Conservation (phyloP, 2,113 vertebrate genomes). For the Parus major region DNA sequence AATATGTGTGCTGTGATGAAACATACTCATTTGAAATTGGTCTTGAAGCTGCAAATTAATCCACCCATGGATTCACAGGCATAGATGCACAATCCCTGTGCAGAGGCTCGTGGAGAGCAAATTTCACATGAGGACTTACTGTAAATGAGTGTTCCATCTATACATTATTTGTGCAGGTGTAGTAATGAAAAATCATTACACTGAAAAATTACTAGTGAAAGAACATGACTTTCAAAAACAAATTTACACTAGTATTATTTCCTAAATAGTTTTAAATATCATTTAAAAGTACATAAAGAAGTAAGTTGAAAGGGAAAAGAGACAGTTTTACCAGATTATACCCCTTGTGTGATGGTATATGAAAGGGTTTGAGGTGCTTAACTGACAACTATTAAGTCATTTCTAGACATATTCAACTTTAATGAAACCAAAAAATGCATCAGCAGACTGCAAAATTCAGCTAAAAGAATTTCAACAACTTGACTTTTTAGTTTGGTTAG, state of each 20-base stretch:
- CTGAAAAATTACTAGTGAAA: neutral
- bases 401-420: neutral
- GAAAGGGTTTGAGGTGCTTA: neutral
- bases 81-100: neutral
- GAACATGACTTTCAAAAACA: neutral
- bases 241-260: neutral
- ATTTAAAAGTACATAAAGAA: neutral
- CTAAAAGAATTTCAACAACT: neutral
- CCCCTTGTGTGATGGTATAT: neutral
- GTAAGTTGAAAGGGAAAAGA: neutral
- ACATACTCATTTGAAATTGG: neutral
- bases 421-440: neutral
- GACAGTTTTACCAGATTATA: neutral
- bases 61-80: neutral
- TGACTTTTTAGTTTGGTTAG: neutral
- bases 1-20: neutral
- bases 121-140: neutral
- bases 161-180: neutral
- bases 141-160: neutral
- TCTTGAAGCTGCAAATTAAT: neutral
- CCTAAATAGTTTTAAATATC: neutral
- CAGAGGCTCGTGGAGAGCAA: neutral
- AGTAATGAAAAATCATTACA: neutral
- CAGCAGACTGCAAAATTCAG: neutral
- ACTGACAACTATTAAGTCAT: neutral